A percentile compares a stretch with the other conserved stretches of the same genome.
Evolutionary conservation across 2,113 vertebrate genomes (phyloP).

Genomic region (Lichenostomus cassidix): DNA sequence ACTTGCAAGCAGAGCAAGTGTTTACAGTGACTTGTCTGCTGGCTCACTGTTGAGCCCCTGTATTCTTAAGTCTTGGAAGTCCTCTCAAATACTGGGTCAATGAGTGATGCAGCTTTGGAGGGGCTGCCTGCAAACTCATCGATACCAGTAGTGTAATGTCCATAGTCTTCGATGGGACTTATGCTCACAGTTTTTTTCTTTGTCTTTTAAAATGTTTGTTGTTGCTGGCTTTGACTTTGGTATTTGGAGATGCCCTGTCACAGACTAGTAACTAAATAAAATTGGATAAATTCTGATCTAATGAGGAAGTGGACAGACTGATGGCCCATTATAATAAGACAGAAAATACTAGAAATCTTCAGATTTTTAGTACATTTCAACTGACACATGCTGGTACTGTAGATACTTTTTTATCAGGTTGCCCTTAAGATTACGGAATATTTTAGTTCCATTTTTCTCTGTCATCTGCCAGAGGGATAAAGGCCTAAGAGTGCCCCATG

Average conservation of each 20-base stretch:
- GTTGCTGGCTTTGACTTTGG: background rate
- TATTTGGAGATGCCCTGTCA: background rate
- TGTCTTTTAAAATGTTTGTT: background rate
- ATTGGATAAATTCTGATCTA: background rate
- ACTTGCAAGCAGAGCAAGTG: background rate
- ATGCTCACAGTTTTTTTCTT: background rate
- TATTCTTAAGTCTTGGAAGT: background rate
- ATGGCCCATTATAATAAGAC: background rate
- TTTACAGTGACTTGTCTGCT: background rate
- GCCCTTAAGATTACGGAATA: background rate
- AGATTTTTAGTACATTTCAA: background rate
- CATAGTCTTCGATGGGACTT: background rate
- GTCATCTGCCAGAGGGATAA: background rate
- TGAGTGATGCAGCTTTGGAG: background rate
- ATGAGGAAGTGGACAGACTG: background rate
- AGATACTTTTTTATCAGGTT: background rate
- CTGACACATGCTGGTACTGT: background rate
- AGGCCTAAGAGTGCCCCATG: background rate
- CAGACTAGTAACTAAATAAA: background rate
- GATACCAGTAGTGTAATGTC: background rate
- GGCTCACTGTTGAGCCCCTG: background rate
- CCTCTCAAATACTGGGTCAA: rapidly evolving
- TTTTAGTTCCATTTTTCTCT: background rate
- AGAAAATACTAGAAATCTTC: background rate
- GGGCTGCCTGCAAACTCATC: background rate